Evolutionary conservation across 2,113 vertebrate genomes (phyloP).

Genomic region (Holacanthus passer): DNA sequence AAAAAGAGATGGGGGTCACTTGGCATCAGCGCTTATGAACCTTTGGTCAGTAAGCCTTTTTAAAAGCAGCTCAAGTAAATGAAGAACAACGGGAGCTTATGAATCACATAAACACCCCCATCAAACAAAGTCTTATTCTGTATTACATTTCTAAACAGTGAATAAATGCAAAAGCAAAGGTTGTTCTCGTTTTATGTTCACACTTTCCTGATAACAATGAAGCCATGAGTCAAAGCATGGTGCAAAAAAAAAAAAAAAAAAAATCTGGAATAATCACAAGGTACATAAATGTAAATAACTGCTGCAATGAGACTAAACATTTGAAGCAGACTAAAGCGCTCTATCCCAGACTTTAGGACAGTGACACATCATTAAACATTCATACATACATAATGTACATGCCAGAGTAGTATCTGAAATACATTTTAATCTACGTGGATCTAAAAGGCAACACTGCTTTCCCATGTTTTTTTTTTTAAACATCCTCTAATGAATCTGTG

Average conservation of each 20-base stretch:
- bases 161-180: conserved; percentile 75
- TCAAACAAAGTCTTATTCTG: conserved; percentile 57
- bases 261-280: conserved; percentile 60
- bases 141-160: conserved; percentile 68
- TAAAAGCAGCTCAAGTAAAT: conserved; percentile 80
- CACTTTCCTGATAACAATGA: conserved; percentile 69
- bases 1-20: conserved; percentile 65
- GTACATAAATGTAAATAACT: conserved; percentile 71
- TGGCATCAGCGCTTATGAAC: conserved; percentile 70
- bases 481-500: neutral
- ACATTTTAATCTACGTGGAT: conserved; percentile 35
- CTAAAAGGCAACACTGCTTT: conserved; percentile 36
- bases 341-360: conserved; percentile 23
- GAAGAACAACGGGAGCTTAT: conserved; percentile 62
- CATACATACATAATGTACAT: conserved; percentile 54
- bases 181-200: conserved; percentile 62
- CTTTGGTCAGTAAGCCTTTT: conserved; percentile 76
- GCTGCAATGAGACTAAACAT: conserved; percentile 60
- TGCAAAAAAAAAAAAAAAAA: no score
- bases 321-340: conserved; percentile 43
- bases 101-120: conserved; percentile 60
- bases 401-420: conserved; percentile 42
- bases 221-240: conserved; percentile 74
- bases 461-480: conserved; percentile 14
- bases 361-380: conserved; percentile 44